Conservation (phyloP, 2,888 invertebrate genomes). For the Bursaphelenchus okinawaensis region DNA sequence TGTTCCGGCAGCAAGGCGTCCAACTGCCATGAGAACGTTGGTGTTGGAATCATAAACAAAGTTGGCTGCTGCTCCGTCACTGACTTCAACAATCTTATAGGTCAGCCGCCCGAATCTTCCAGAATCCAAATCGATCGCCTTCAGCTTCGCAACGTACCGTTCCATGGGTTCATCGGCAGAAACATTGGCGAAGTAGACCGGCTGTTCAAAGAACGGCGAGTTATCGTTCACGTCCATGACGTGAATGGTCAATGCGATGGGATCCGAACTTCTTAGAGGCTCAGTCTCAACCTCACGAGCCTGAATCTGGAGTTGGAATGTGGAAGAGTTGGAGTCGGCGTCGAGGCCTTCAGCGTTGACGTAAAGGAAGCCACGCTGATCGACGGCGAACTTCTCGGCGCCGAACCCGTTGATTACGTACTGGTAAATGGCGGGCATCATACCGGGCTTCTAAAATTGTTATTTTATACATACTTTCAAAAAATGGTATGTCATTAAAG, state of each 20-base stretch:
- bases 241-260: slow-evolving; percentile 54
- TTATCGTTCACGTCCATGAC: slow-evolving; percentile 55
- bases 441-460: slow-evolving; percentile 52
- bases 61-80: slow-evolving; percentile 40
- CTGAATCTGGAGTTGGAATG: slow-evolving; percentile 54
- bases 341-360: slow-evolving; percentile 52
- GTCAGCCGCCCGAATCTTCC: slow-evolving; percentile 40
- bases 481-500: slow-evolving; percentile 2
- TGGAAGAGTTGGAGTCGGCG: slow-evolving; percentile 49
- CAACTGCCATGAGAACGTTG: slow-evolving; percentile 42
- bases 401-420: slow-evolving; percentile 56
- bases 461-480: not conserved
- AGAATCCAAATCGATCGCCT: slow-evolving; percentile 47
- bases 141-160: slow-evolving; percentile 21
- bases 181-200: slow-evolving; percentile 50
- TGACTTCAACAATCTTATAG: slow-evolving; percentile 47
- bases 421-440: slow-evolving; percentile 57
- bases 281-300: slow-evolving; percentile 56
- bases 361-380: slow-evolving; percentile 56
- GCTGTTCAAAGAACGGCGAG: slow-evolving; percentile 43
- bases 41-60: slow-evolving; percentile 51
- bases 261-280: slow-evolving; percentile 47
- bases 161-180: slow-evolving; percentile 31
- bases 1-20: slow-evolving; percentile 43
- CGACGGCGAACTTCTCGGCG: slow-evolving; percentile 56